Conservation (phyloP, 2,888 invertebrate species). For the Lamellibrachia satsuma region DNA sequence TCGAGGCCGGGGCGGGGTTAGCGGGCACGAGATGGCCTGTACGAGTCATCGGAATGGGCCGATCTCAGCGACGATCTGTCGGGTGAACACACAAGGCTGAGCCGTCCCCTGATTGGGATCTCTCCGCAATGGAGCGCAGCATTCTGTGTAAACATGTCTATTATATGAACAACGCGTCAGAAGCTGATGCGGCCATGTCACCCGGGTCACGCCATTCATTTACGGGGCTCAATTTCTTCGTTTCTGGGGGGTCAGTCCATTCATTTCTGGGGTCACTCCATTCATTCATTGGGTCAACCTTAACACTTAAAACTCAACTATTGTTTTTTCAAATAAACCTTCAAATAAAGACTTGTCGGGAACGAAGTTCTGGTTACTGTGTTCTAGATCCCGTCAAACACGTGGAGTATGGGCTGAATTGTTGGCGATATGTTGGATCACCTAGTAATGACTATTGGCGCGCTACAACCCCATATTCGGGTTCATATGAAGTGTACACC, state of each 20-base stretch:
- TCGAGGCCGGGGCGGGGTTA: neutral
- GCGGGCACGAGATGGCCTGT: neutral
- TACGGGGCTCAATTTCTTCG: neutral
- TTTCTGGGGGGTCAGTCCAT: neutral
- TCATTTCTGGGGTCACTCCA: neutral
- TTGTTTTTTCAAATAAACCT: neutral
- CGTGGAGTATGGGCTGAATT: neutral
- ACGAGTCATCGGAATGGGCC: neutral
- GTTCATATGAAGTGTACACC: neutral
- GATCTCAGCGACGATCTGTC: neutral
- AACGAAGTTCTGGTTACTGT: neutral
- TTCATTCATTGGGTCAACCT: neutral
- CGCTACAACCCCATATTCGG: neutral
- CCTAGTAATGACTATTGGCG: neutral
- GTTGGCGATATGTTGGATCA: neutral
- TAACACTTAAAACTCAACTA: neutral
- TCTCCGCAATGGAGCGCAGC: neutral
- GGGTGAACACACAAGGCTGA: neutral
- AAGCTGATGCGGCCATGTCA: neutral
- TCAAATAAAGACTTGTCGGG: neutral
- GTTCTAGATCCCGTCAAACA: neutral
- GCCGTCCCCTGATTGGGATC: slow-evolving; percentile 17
- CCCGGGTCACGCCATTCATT: neutral
- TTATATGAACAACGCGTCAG: neutral
- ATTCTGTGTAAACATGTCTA: neutral